Percentiles rank a stretch among this genome's conserved stretches.
Conservation (phyloP, 2,113 vertebrate genomes). For the Gymnocephalus cernua region DNA sequence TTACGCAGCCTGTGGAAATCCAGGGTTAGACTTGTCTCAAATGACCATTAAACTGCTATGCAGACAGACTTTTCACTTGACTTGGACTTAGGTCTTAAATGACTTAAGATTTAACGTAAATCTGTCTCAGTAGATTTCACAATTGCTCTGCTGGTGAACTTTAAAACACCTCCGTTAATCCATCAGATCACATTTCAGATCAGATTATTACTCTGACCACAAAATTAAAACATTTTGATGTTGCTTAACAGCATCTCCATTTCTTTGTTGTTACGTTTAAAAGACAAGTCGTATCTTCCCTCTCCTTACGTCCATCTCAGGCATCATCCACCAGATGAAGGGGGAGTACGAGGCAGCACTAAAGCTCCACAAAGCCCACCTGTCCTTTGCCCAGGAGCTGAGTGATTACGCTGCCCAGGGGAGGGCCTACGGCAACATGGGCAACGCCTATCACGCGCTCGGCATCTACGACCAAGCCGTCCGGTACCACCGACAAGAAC, state of each 20-base stretch:
- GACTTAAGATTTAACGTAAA: too few species aligned
- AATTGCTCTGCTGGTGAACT: too few species aligned
- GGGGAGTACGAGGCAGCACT: constrained; percentile 92
- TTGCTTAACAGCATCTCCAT: neutral
- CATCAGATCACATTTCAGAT: too few species aligned
- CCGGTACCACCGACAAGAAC: constrained; percentile 94
- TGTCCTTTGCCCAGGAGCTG: constrained; percentile 93
- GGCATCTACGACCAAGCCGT: constrained; percentile 93
- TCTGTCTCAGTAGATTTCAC: too few species aligned
- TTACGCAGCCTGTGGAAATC: too few species aligned
- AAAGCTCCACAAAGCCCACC: constrained; percentile 92
- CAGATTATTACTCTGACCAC: too few species aligned
- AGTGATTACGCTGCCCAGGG: constrained; percentile 94
- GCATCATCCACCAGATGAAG: constrained; percentile 98
- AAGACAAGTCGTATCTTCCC: neutral
- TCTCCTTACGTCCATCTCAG: constrained; percentile 72
- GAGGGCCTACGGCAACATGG: constrained; percentile 96
- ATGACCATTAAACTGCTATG: neutral
- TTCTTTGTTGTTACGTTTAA: neutral
- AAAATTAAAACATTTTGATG: neutral
- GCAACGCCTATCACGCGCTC: constrained; percentile 93
- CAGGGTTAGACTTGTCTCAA: neutral
- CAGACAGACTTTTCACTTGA: too few species aligned
- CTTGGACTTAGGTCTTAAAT: too few species aligned
- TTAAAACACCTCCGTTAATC: too few species aligned